Evolutionary conservation across 2,797 vertebrate genomes (phyloP), one percentile per base, ranked within the genome.

Genomic region (Pyrocephalus nanus): DNA sequence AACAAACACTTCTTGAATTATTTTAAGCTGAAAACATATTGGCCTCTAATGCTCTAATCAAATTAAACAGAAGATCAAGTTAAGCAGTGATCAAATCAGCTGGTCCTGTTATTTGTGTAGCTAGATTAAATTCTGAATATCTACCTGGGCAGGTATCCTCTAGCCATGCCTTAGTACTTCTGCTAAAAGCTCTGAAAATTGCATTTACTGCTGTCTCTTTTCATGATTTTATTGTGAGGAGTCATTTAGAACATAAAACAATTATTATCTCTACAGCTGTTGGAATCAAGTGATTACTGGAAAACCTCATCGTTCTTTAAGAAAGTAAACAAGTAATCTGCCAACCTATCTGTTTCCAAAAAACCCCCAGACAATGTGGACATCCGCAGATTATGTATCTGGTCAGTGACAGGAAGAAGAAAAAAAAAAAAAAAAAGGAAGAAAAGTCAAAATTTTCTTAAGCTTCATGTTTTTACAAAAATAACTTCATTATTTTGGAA

Each of bases 1-100:
- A 91, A 27, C 65, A 81, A 91, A 88, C 73, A 66, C 45, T 77
- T 88, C 74, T 85, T 86, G 62, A 86, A 87, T 82, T 91, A 92
- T 95, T 97, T 95, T 93, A 90, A 91, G 51, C 50, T 86, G 75
- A 86, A 94, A 95, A 94, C 21, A 65, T 80, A 77, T 69, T 92
- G 53, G 54, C 11, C 58, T 17, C 47, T 92, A 82, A 87, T 87
- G 34, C 51, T 86, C 61, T 86, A 75, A 92, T n/a, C 65, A 69
- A 92, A 83, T 91, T 83, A 94, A 95, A 93, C 21, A 72, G 38
- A 88, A 91, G 78, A 93, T 91, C 75, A 88, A 72, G 70, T 91
- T 94, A 93, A 95, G 62, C 36, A 66, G 42, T 86, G 87, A 91
- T 92, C 9, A 2, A 93, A 91, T 93, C 65, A 83, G 17, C 21